Evolutionary conservation across 2,888 invertebrate species (phyloP).

Genomic region (Cantharis lateralis): DNA sequence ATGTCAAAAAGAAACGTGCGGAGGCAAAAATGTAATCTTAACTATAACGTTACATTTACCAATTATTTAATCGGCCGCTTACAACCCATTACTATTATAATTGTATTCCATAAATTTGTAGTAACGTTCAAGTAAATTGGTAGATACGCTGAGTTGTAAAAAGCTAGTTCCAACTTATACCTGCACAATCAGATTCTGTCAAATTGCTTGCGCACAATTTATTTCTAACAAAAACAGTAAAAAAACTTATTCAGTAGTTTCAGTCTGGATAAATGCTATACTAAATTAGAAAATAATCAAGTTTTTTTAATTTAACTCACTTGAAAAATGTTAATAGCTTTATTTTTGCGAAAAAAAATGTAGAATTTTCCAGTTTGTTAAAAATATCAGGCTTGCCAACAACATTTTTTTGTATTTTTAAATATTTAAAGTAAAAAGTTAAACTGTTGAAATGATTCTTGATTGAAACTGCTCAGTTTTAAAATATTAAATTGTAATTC

Average conservation of each 20-base stretch:
- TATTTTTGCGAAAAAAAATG: not conserved
- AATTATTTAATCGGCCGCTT: not conserved
- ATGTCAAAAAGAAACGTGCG: not conserved
- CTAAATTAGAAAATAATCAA: not conserved
- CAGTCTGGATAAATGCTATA: not conserved
- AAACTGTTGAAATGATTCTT: too few species aligned
- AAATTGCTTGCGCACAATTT: not conserved
- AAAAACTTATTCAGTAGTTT: not conserved
- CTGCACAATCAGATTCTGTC: not conserved
- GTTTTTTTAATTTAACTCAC: not conserved
- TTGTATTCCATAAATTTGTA: not conserved
- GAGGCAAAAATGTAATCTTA: not conserved
- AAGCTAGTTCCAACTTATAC: not conserved
- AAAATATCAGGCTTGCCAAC: too few species aligned
- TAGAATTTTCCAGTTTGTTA: too few species aligned
- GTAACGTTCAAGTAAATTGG: not conserved
- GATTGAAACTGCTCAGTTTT: too few species aligned
- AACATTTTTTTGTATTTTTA: not conserved
- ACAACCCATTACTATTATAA: not conserved
- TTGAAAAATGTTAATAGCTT: not conserved
- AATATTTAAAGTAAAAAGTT: not conserved
- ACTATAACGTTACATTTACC: not conserved
- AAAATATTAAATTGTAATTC: not conserved
- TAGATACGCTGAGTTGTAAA: not conserved
- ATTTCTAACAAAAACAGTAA: not conserved